phyloP scores from a whole-genome alignment of 2,113 vertebrate genomes.

The Nothobranchius furzeri region DNA sequence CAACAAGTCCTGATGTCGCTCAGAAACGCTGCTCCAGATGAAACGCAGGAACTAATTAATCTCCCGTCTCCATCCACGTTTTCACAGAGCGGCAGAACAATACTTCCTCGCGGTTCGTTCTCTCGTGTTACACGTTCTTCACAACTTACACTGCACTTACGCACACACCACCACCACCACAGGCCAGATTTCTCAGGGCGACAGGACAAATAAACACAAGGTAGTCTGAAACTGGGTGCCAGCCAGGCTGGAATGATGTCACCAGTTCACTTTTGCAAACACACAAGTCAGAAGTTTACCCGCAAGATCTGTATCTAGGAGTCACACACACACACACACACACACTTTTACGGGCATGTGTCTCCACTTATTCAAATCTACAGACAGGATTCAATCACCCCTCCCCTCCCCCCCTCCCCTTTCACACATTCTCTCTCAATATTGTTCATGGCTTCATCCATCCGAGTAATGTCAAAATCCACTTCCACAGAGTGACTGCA shows the following conservation, averaged over 20 bases:
- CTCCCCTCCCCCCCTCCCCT: constrained; percentile 23
- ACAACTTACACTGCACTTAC: constrained; percentile 39
- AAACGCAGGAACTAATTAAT: constrained; percentile 22
- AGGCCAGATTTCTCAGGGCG: constrained; percentile 64
- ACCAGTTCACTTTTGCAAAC: constrained; percentile 50
- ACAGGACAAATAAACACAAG: constrained; percentile 71
- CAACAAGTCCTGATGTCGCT: constrained; percentile 23
- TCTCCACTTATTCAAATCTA: constrained; percentile 62
- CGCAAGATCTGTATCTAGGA: constrained; percentile 31
- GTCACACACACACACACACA: constrained; percentile 13
- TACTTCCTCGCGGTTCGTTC: constrained; percentile 23
- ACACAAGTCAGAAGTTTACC: constrained; percentile 42
- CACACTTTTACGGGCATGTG: constrained; percentile 49
- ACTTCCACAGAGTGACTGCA: constrained; percentile 63
- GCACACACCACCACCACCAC: constrained; percentile 30
- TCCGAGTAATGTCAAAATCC: constrained; percentile 63
- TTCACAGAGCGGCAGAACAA: constrained; percentile 5
- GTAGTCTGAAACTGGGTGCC: constrained; percentile 46
- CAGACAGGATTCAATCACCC: constrained; percentile 18
- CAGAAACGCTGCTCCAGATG: constrained; percentile 10
- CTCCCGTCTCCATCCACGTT: constrained; percentile 18
- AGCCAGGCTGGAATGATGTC: constrained; percentile 61
- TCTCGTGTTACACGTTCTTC: constrained; percentile 29
- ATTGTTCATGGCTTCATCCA: constrained; percentile 41
- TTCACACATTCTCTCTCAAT: constrained; percentile 22